These are phyloP conservation scores for Agrotis segetum DNA, from an alignment of 2,888 invertebrate genomes.

Conservation along the genomic window DNA sequence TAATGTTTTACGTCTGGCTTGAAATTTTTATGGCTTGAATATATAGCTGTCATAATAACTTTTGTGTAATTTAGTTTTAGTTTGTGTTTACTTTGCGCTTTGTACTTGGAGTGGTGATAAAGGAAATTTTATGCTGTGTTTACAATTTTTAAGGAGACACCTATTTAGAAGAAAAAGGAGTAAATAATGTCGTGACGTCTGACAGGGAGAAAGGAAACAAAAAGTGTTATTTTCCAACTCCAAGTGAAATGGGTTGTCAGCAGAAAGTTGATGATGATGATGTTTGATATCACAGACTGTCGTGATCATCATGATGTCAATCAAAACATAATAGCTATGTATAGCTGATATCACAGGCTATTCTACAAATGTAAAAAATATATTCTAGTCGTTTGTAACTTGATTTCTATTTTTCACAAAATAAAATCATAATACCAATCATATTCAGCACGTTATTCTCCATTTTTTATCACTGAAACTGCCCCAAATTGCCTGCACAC, in stretches of 20 bases:
- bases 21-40: conserved; percentile 60
- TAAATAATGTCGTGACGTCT: too few relatives aligned
- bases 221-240: too few relatives aligned
- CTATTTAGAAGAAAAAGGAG: too few relatives aligned
- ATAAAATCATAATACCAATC: neutral
- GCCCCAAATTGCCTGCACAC: conserved; percentile 19
- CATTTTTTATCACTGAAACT: conserved; percentile 26
- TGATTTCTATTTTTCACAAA: neutral
- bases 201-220: too few relatives aligned
- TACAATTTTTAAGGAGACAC: too few relatives aligned
- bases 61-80: conserved; percentile 56
- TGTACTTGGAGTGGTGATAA: conserved; percentile 14
- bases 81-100: conserved; percentile 38
- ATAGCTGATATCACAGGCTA: too few relatives aligned
- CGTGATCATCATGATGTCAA: too few relatives aligned
- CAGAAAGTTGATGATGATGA: too few relatives aligned
- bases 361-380: neutral
- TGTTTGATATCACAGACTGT: too few relatives aligned
- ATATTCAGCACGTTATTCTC: neutral
- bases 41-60: conserved; percentile 55
- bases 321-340: too few relatives aligned
- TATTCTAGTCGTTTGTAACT: neutral
- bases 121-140: neutral
- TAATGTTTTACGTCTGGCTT: conserved; percentile 55
- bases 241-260: too few relatives aligned